Evolutionary conservation across 2,888 invertebrate genomes (phyloP).

Genomic region (Boloria selene): DNA sequence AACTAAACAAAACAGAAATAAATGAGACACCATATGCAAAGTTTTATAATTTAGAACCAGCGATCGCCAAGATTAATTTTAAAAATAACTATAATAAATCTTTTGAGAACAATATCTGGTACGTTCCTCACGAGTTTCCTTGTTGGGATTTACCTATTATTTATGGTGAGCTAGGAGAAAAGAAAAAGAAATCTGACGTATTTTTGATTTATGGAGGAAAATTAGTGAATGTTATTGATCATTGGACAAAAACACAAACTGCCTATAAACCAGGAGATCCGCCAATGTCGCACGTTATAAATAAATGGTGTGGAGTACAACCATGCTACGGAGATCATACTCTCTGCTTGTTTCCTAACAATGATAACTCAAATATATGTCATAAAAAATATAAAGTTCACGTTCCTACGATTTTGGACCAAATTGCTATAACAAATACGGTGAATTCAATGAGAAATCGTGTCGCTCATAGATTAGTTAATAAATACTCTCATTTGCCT

Average conservation of each 20-base stretch:
- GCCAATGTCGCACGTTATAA: conserved; percentile 39
- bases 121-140: conserved; percentile 62
- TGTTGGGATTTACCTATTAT: conserved; percentile 71
- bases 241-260: conserved; percentile 23
- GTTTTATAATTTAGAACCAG: conserved; percentile 63
- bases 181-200: conserved; percentile 47
- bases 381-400: conserved; percentile 52
- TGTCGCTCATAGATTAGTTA: conserved; percentile 58
- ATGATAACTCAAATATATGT: conserved; percentile 57
- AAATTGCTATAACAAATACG: conserved; percentile 61
- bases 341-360: conserved; percentile 62
- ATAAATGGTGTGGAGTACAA: conserved; percentile 67
- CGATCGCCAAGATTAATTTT: conserved; percentile 42
- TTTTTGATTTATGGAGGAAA: conserved; percentile 54
- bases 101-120: conserved; percentile 53
- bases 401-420: conserved; percentile 54
- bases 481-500: conserved; percentile 61
- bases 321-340: conserved; percentile 75
- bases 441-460: conserved; percentile 72
- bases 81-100: conserved; percentile 32
- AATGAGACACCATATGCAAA: conserved; percentile 40
- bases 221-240: conserved; percentile 57
- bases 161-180: conserved; percentile 55
- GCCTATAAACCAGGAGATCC: conserved; percentile 30
- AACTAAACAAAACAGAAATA: conserved; percentile 9